Evolutionary conservation across 2,888 invertebrate species (phyloP).

Genomic region (Biston betularia): DNA sequence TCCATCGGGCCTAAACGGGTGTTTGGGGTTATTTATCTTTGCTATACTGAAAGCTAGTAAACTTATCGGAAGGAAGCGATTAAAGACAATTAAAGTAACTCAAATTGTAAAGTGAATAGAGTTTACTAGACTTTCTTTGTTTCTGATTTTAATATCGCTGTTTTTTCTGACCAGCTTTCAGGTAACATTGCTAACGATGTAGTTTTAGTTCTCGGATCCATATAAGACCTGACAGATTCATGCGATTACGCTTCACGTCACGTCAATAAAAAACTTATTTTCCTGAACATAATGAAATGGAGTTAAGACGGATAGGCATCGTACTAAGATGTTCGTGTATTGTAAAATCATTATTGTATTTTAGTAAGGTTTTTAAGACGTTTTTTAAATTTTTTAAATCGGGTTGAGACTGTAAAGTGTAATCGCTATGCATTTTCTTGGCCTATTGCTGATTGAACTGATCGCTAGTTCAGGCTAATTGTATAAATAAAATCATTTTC

Average conservation of each 20-base stretch:
- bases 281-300: neutral
- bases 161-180: neutral
- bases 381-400: neutral
- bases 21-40: no score
- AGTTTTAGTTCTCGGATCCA: neutral
- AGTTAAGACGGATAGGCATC: neutral
- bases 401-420: neutral
- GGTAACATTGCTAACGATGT: conserved; percentile 7
- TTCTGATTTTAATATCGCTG: no score
- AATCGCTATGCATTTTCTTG: neutral
- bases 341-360: neutral
- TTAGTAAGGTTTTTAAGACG: neutral
- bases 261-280: no score
- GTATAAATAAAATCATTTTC: neutral
- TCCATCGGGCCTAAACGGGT: no score
- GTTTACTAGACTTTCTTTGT: no score
- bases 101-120: no score
- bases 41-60: neutral
- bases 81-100: no score
- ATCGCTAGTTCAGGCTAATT: neutral
- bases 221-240: neutral
- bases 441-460: neutral
- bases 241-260: neutral
- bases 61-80: neutral
- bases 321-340: neutral